Evolutionary conservation across 2,113 vertebrate species (phyloP).

Genomic region (Mustelus asterias): DNA sequence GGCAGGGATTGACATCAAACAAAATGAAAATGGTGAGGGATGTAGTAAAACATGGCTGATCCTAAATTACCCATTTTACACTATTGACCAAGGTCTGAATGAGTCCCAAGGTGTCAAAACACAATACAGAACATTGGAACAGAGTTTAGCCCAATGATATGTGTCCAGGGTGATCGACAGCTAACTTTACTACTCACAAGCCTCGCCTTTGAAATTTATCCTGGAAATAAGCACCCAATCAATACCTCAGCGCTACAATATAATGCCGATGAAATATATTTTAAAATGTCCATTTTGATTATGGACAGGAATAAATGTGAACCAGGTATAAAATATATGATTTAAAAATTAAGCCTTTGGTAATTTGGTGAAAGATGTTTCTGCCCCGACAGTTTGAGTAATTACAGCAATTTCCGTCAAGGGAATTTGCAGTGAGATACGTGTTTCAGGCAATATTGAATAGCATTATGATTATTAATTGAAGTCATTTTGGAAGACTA

Average conservation of each 20-base stretch:
- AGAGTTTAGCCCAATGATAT: not conserved
- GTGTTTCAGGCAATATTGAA: constrained; percentile 91
- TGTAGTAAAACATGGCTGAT: not conserved
- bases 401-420: constrained; percentile 98
- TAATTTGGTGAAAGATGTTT: constrained; percentile 87
- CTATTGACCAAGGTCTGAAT: not conserved
- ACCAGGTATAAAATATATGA: constrained; percentile 82
- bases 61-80: not conserved
- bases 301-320: not conserved
- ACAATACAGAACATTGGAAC: not conserved
- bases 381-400: constrained; percentile 86
- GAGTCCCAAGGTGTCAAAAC: not conserved
- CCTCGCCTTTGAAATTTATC: not conserved
- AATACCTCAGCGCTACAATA: not conserved
- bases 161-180: not conserved
- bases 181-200: not conserved
- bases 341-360: constrained; percentile 93
- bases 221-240: not conserved
- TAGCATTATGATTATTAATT: constrained; percentile 96
- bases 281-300: not conserved
- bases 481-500: constrained; percentile 82
- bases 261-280: not conserved
- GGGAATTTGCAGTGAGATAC: constrained; percentile 95
- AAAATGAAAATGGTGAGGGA: not conserved
- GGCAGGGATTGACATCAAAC: not conserved